Evolutionary conservation across 2,113 vertebrate genomes (phyloP).

Genomic region (Chitala chitala): DNA sequence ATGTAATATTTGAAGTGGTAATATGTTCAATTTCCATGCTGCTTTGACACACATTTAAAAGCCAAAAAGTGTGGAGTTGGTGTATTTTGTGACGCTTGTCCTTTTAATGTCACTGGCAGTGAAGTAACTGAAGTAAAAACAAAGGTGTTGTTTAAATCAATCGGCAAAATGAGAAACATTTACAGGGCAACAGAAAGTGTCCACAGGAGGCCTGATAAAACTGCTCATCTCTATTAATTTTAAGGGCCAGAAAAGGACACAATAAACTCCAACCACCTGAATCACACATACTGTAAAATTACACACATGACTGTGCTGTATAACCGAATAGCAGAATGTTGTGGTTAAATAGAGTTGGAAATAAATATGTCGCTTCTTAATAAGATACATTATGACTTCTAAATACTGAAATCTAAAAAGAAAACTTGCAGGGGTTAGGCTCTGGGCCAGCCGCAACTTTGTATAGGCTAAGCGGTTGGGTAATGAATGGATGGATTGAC

Average conservation of each 20-base stretch:
- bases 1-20: background rate
- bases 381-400: too few relatives aligned
- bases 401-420: too few relatives aligned
- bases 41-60: background rate
- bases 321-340: background rate
- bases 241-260: conserved; percentile 11
- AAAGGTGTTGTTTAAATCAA: background rate
- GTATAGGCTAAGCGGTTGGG: too few relatives aligned
- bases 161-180: background rate
- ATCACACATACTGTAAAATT: background rate
- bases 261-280: too few relatives aligned
- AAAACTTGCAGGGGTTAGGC: too few relatives aligned
- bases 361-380: too few relatives aligned
- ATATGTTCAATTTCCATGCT: conserved; percentile 2
- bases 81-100: background rate
- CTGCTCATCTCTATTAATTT: background rate
- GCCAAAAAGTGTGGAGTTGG: background rate
- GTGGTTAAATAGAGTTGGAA: too few relatives aligned
- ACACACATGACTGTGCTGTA: background rate
- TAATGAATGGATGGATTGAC: too few relatives aligned
- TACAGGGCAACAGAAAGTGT: too few relatives aligned
- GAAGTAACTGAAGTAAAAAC: background rate
- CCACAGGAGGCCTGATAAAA: too few relatives aligned
- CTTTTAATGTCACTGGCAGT: background rate
- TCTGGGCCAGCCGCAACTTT: too few relatives aligned